phyloP scores from a whole-genome alignment of 2,797 vertebrate genomes.

The Hemitrygon akajei region DNA sequence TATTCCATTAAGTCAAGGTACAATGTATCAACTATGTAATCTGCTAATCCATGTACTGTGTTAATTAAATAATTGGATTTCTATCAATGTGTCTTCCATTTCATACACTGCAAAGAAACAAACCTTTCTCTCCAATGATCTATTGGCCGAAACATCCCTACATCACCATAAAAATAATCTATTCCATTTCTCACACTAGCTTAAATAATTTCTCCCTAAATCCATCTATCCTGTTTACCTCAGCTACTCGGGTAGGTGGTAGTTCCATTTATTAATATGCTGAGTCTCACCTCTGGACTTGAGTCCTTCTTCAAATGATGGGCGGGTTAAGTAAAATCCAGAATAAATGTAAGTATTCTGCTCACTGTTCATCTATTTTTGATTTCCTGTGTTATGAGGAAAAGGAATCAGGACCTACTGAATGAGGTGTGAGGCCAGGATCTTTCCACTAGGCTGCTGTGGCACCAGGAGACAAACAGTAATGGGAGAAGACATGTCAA shows the following conservation, averaged over 20 bases:
- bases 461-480: background rate
- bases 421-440: background rate
- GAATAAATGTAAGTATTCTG: background rate
- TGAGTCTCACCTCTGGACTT: background rate
- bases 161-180: no score
- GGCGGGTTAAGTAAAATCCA: background rate
- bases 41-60: background rate
- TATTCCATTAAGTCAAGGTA: background rate
- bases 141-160: no score
- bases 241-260: no score
- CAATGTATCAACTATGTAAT: background rate
- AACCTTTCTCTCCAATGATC: no score
- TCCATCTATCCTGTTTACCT: no score
- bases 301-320: background rate
- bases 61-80: background rate
- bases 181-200: no score
- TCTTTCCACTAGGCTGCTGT: background rate
- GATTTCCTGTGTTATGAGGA: background rate
- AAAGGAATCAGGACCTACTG: background rate
- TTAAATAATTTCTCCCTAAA: no score
- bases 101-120: background rate
- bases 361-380: background rate
- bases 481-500: background rate
- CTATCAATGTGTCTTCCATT: background rate
- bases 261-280: no score